phyloP scores from a whole-genome alignment of 2,797 vertebrate species.

The Sebastes aleutianus region DNA sequence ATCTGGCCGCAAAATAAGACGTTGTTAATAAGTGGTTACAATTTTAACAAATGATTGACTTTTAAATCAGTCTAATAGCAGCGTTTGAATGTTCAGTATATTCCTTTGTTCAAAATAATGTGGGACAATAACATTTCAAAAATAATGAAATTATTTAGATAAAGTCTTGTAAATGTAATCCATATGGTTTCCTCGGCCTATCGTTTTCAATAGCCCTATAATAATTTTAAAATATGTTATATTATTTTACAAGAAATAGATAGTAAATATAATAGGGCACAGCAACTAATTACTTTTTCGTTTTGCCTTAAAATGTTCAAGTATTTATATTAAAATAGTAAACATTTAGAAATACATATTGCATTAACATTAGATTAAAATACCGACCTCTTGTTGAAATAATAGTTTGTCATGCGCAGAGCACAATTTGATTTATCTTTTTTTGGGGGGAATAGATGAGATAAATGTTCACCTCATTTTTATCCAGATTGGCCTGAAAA shows the following conservation, averaged over 20 bases:
- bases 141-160: background rate
- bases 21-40: no score
- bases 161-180: background rate
- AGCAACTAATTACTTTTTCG: background rate
- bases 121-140: background rate
- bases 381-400: background rate
- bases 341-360: background rate
- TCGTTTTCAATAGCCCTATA: background rate
- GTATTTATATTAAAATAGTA: background rate
- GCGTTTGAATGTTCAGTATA: background rate
- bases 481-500: background rate
- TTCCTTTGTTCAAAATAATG: background rate
- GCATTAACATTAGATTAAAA: background rate
- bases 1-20: background rate
- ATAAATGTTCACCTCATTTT: background rate
- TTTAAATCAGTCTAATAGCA: background rate
- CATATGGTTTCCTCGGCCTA: background rate
- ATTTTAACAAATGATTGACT: no score
- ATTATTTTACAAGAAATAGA: background rate
- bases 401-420: background rate
- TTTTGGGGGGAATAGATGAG: background rate
- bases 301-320: background rate
- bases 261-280: rapidly evolving
- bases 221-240: background rate
- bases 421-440: background rate